These are phyloP conservation scores for Helobdella robusta DNA, from an alignment of 2,888 invertebrate species.

Conservation along the genomic window DNA sequence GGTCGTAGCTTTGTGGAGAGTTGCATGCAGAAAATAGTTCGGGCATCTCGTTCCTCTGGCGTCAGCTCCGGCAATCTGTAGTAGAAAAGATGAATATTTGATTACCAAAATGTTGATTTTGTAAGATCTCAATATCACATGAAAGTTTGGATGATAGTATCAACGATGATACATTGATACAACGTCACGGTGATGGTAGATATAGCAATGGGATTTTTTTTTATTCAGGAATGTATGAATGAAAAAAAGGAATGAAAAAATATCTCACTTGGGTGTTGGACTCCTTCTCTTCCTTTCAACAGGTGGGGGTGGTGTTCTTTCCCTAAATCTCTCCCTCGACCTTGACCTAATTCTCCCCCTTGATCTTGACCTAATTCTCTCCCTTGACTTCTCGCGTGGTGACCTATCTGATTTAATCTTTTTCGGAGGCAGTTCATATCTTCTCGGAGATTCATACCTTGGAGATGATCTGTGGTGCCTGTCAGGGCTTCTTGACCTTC, in stretches of 20 bases:
- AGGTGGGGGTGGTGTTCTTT: not conserved
- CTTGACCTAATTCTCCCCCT: slow-evolving; percentile 11
- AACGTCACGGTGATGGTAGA: not conserved
- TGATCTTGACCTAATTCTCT: not conserved
- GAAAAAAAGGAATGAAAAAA: not conserved
- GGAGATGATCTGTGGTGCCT: not conserved
- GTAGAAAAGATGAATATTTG: not conserved
- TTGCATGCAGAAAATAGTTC: slow-evolving; percentile 98
- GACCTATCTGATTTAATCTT: not conserved
- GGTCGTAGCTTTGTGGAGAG: slow-evolving; percentile 83
- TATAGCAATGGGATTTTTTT: not conserved
- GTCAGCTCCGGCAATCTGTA: slow-evolving; percentile 55
- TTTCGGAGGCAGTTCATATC: not conserved
- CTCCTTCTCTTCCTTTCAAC: not conserved
- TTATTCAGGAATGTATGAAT: not conserved
- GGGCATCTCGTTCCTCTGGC: slow-evolving; percentile 90
- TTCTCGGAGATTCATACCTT: not conserved
- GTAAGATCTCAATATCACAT: not conserved
- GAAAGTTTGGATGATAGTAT: not conserved
- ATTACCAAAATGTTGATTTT: not conserved
- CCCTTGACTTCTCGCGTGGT: not conserved
- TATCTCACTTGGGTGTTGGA: slow-evolving; percentile 13
- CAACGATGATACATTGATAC: not conserved
- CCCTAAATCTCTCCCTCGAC: slow-evolving; percentile 9
- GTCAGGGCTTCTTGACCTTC: not conserved